Percentiles rank a stretch among this genome's conserved stretches.
Conservation (phyloP, 2,797 vertebrate genomes). For the Hippoglossus hippoglossus region DNA sequence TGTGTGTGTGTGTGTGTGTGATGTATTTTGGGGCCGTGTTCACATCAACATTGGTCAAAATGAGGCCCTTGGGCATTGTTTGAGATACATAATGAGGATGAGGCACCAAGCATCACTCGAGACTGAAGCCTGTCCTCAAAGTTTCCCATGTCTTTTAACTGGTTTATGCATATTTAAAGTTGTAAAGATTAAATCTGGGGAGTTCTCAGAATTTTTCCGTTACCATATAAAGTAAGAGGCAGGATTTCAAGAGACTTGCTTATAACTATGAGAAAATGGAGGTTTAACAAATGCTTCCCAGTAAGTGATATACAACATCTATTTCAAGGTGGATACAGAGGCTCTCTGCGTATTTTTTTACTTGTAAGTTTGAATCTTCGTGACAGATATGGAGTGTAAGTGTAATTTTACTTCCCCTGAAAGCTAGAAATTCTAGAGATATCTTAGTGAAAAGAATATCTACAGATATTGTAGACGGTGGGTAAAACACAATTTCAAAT, state of each 20-base stretch:
- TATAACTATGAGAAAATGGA: slow-evolving; percentile 8
- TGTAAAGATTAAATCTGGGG: slow-evolving; percentile 23
- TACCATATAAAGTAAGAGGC: slow-evolving; percentile 19
- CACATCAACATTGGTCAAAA: slow-evolving; percentile 69
- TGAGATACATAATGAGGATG: slow-evolving; percentile 68
- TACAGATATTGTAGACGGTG: neutral
- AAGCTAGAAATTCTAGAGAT: neutral
- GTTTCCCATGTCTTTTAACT: slow-evolving; percentile 40
- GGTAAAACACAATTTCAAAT: slow-evolving; percentile 10
- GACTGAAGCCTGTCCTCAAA: slow-evolving; percentile 51
- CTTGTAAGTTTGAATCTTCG: no score
- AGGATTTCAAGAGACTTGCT: slow-evolving; percentile 6
- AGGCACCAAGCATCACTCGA: slow-evolving; percentile 40
- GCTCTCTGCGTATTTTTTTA: no score
- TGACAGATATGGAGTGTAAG: slow-evolving; percentile 1
- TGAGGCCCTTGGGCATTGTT: slow-evolving; percentile 76
- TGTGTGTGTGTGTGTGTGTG: slow-evolving; percentile 25
- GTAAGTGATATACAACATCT: neutral
- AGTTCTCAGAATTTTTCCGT: slow-evolving; percentile 23
- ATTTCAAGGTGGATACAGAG: neutral
- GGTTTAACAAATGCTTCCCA: slow-evolving; percentile 4
- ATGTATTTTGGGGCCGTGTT: slow-evolving; percentile 44
- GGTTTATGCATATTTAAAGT: slow-evolving; percentile 54
- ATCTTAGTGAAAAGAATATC: neutral
- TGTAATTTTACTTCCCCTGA: neutral